phyloP scores from a whole-genome alignment of 2,797 vertebrate genomes.

The Myotis myotis region DNA sequence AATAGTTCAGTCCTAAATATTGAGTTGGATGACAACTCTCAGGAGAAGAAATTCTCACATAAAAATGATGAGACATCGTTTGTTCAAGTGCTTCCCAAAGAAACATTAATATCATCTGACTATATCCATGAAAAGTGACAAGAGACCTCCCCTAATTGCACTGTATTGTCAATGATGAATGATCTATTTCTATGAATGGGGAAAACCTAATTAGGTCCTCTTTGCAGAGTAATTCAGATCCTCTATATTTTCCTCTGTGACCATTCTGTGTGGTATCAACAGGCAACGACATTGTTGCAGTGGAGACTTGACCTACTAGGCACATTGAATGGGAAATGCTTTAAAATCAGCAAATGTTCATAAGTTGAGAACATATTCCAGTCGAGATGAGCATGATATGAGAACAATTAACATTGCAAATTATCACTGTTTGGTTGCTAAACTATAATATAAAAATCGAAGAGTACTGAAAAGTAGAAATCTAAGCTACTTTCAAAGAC shows the following conservation, averaged over 20 bases:
- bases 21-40: slow-evolving; percentile 1
- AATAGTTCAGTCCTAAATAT: slow-evolving; percentile 4
- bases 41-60: slow-evolving; percentile 67
- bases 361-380: slow-evolving; percentile 56
- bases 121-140: slow-evolving; percentile 65
- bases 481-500: not conserved
- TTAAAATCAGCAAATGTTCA: slow-evolving; percentile 60
- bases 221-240: slow-evolving; percentile 68
- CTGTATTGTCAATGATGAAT: slow-evolving; percentile 76
- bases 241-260: slow-evolving; percentile 63
- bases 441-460: slow-evolving; percentile 25
- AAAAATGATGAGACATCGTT: slow-evolving; percentile 68
- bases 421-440: not conserved
- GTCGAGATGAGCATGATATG: slow-evolving; percentile 21
- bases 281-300: slow-evolving; percentile 68
- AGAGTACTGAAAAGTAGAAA: not conserved
- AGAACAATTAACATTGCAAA: slow-evolving; percentile 40
- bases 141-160: slow-evolving; percentile 73
- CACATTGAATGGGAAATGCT: slow-evolving; percentile 57
- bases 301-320: slow-evolving; percentile 30
- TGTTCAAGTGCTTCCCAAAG: slow-evolving; percentile 74
- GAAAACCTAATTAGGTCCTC: slow-evolving; percentile 74
- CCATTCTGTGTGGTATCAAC: slow-evolving; percentile 67
- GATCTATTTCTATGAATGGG: slow-evolving; percentile 74
- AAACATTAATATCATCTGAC: slow-evolving; percentile 72